Percentiles rank a stretch among this genome's conserved stretches.
phyloP scores from a whole-genome alignment of 2,888 invertebrate species.

The Drosophila neonasuta region DNA sequence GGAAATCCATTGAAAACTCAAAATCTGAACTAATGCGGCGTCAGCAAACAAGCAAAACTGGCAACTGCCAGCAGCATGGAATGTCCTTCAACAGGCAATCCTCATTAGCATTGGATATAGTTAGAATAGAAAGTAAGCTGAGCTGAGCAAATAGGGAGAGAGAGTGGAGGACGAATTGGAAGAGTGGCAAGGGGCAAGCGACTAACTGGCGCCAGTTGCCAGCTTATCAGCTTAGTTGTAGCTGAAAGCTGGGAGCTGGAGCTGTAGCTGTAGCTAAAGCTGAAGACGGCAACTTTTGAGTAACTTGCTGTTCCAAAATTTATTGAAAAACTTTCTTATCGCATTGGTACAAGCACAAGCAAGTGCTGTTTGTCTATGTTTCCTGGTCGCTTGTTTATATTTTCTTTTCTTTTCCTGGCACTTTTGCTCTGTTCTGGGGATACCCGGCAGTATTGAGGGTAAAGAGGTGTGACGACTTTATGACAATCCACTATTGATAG shows the following conservation, averaged over 20 bases:
- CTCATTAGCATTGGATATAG: constrained; percentile 62
- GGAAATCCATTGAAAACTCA: constrained; percentile 66
- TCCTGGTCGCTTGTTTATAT: constrained; percentile 58
- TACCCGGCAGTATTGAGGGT: background rate
- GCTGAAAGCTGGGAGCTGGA: constrained; percentile 10
- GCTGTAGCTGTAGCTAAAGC: constrained; percentile 12
- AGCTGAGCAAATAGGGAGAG: background rate
- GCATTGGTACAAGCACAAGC: constrained; percentile 58
- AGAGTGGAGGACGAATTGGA: background rate
- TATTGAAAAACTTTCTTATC: constrained; percentile 79
- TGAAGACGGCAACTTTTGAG: constrained; percentile 64
- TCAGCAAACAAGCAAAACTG: constrained; percentile 62
- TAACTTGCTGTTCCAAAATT: constrained; percentile 64
- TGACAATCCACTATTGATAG: too few relatives aligned
- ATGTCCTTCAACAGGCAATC: constrained; percentile 61
- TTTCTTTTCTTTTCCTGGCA: constrained; percentile 40
- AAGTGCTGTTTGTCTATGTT: constrained; percentile 42
- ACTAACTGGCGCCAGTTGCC: constrained; percentile 51
- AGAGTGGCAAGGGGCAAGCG: background rate
- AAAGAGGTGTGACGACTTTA: background rate
- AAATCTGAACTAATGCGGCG: constrained; percentile 74
- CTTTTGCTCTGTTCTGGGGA: constrained; percentile 2
- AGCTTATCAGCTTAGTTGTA: constrained; percentile 64
- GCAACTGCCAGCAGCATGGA: constrained; percentile 8
- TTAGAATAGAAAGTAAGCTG: constrained; percentile 5